These are phyloP conservation scores for Novumbra hubbsi DNA, from an alignment of 2,797 vertebrate genomes.

Conservation along the genomic window DNA sequence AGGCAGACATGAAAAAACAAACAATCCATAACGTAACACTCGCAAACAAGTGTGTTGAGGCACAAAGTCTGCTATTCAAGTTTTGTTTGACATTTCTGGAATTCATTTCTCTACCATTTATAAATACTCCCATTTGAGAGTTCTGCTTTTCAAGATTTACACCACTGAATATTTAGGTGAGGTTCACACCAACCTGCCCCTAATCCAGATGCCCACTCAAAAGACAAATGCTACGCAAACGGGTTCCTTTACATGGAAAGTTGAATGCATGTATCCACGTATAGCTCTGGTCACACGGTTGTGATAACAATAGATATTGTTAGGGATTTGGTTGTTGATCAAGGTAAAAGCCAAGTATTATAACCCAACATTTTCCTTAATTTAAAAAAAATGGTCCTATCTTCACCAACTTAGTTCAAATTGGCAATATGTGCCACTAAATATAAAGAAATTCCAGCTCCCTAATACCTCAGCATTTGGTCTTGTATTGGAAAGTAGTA, in stretches of 20 bases:
- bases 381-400: background rate
- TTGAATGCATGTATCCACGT: background rate
- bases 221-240: background rate
- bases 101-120: no score
- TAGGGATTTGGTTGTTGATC: background rate
- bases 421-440: background rate
- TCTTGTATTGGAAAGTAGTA: background rate
- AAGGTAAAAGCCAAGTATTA: background rate
- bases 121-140: background rate
- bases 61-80: no score
- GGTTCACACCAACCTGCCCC: background rate
- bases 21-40: constrained; percentile 17
- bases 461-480: background rate
- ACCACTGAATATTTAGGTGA: background rate
- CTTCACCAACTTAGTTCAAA: background rate
- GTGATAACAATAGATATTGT: background rate
- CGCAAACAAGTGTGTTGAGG: constrained; percentile 15
- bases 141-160: background rate
- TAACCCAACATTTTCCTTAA: background rate
- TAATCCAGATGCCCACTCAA: background rate
- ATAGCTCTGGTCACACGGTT: background rate
- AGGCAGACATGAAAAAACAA: background rate
- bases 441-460: background rate
- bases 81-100: no score
- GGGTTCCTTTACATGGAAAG: background rate